phyloP scores from a whole-genome alignment of 92 coral and sea anemone genomes.

The Umimayanthus kanabou region DNA sequence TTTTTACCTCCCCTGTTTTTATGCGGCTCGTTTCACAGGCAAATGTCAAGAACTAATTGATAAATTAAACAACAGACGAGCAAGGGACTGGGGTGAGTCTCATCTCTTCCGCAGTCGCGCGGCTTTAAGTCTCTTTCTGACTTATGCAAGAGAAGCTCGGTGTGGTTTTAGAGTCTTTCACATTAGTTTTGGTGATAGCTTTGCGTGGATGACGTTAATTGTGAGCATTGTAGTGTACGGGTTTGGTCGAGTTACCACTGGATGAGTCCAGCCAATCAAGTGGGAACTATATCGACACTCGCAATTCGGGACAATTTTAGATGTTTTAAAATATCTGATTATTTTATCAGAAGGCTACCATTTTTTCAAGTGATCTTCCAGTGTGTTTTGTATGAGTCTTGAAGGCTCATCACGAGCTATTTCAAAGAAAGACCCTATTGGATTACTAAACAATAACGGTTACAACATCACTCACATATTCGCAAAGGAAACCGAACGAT shows the following conservation, averaged over 20 bases:
- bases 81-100: conserved; percentile 21
- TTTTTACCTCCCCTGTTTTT: not conserved
- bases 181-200: conserved; percentile 7
- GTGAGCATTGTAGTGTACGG: conserved; percentile 3
- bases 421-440: too few relatives aligned
- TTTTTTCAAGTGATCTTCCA: too few relatives aligned
- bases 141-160: conserved; percentile 5
- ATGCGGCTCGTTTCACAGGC: not conserved
- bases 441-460: too few relatives aligned
- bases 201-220: conserved; percentile 4
- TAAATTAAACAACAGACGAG: not conserved
- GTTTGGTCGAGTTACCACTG: not conserved
- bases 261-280: not conserved
- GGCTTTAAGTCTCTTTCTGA: not conserved
- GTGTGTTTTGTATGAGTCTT: too few relatives aligned
- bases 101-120: conserved; percentile 5
- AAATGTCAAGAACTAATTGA: not conserved
- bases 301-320: too few relatives aligned
- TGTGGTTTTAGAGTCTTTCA: conserved; percentile 14
- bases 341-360: too few relatives aligned
- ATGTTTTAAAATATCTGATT: too few relatives aligned
- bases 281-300: too few relatives aligned
- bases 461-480: too few relatives aligned
- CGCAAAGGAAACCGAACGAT: too few relatives aligned
- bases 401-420: too few relatives aligned